A percentile compares a stretch with the other conserved stretches of the same genome.
Conservation (phyloP, 2,113 vertebrate genomes). For the Blennius ocellaris region DNA sequence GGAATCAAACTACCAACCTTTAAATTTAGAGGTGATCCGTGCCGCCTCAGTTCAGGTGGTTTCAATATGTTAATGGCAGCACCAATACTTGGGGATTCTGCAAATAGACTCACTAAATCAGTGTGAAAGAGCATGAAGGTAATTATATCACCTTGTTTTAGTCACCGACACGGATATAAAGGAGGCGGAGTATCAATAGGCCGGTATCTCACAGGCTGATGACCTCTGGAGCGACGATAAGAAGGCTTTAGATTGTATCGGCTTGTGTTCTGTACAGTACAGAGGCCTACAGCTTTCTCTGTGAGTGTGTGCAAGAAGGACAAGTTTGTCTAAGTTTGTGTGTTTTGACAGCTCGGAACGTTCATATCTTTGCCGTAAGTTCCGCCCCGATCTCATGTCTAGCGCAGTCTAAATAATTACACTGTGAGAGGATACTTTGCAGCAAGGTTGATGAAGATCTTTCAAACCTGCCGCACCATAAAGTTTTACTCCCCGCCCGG, state of each 20-base stretch:
- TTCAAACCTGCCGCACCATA: neutral
- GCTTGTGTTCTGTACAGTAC: neutral
- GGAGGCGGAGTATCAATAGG: neutral
- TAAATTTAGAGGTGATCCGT: too few relatives aligned
- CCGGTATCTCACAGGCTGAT: neutral
- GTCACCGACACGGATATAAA: neutral
- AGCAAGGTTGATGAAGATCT: constrained; percentile 16
- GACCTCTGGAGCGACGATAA: neutral
- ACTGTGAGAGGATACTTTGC: constrained; percentile 5
- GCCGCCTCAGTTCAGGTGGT: too few relatives aligned
- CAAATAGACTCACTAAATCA: neutral
- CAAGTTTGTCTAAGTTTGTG: neutral
- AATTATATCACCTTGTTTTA: neutral
- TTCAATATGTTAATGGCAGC: too few relatives aligned
- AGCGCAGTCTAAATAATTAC: constrained; percentile 20
- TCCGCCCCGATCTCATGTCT: constrained; percentile 33
- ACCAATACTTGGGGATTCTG: neutral
- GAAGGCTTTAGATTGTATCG: neutral
- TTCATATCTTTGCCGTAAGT: constrained; percentile 27
- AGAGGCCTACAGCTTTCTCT: neutral
- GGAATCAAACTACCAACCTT: too few relatives aligned
- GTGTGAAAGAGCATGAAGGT: neutral
- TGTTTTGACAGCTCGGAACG: constrained; percentile 12
- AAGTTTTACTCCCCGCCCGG: constrained; percentile 7
- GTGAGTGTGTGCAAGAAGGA: neutral